Conservation (phyloP, 2,113 vertebrate species). For the Serinus canaria region DNA sequence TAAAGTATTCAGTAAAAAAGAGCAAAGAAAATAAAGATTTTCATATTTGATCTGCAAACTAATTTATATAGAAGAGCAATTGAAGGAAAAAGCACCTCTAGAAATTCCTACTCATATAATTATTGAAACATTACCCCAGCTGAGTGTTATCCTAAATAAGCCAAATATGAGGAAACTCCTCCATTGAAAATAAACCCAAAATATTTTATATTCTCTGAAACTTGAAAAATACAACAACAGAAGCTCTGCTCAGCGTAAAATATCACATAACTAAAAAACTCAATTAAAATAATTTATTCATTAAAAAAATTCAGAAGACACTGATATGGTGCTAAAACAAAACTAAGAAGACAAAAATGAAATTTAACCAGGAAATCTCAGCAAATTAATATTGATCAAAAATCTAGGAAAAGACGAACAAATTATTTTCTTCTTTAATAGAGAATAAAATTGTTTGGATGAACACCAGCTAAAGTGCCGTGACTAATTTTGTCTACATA, state of each 20-base stretch:
- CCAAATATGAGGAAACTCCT: not conserved
- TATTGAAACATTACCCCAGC: not conserved
- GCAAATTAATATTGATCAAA: conserved; percentile 8
- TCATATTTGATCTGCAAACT: not conserved
- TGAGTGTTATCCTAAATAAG: not conserved
- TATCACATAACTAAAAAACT: not conserved
- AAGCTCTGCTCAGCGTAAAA: not conserved
- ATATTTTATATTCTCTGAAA: not conserved
- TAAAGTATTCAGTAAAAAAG: not conserved
- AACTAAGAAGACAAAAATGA: not conserved
- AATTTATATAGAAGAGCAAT: not conserved
- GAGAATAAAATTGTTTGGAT: not conserved
- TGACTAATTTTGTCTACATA: not conserved
- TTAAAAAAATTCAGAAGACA: not conserved
- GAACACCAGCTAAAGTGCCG: not conserved
- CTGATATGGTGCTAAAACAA: not conserved
- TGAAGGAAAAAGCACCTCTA: not conserved
- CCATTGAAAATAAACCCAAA: not conserved
- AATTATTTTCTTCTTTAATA: not conserved
- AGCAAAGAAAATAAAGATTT: not conserved
- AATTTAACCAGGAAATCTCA: conserved; percentile 26
- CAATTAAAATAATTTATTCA: not conserved
- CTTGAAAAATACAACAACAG: not conserved
- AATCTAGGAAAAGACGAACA: not conserved
- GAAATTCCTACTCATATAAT: not conserved